phyloP scores from a whole-genome alignment of 2,888 invertebrate genomes.

The Polietes domitor region DNA sequence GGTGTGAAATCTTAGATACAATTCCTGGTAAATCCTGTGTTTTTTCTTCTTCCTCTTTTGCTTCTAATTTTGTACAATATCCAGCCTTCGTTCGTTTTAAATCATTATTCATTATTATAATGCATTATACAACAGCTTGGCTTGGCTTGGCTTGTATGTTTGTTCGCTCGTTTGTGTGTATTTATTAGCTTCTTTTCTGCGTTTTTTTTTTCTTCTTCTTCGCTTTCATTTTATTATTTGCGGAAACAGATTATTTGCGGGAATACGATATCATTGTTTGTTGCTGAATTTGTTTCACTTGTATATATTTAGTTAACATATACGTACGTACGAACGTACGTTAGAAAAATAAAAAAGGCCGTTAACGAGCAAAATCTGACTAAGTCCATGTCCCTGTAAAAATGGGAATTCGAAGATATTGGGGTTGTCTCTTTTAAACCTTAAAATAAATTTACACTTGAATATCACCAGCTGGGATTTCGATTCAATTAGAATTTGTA shows the following conservation, averaged over 20 bases:
- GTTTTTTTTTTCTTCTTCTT: conserved; percentile 20
- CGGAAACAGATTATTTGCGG: conserved; percentile 61
- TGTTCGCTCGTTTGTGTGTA: not conserved
- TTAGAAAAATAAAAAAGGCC: conserved; percentile 29
- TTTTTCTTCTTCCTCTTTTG: too few species aligned
- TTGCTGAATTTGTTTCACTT: not conserved
- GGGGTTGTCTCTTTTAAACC: too few species aligned
- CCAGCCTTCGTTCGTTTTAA: not conserved
- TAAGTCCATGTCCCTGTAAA: not conserved
- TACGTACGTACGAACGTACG: too few species aligned
- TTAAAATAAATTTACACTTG: too few species aligned
- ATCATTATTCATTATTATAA: not conserved
- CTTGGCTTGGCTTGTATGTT: too few species aligned
- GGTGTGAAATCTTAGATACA: too few species aligned
- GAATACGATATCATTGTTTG: conserved; percentile 53
- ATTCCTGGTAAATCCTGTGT: too few species aligned
- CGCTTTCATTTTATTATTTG: conserved; percentile 46
- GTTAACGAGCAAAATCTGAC: not conserved
- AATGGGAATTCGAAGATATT: not conserved
- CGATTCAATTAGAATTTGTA: not conserved
- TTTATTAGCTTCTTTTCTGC: not conserved
- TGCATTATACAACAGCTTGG: not conserved
- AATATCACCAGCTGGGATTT: not conserved
- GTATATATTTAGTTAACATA: conserved; percentile 26
- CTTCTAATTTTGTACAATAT: too few species aligned